Evolutionary conservation across 2,113 vertebrate species (phyloP), one percentile per base, ranked within the genome.

Genomic region (Mus pahari): DNA sequence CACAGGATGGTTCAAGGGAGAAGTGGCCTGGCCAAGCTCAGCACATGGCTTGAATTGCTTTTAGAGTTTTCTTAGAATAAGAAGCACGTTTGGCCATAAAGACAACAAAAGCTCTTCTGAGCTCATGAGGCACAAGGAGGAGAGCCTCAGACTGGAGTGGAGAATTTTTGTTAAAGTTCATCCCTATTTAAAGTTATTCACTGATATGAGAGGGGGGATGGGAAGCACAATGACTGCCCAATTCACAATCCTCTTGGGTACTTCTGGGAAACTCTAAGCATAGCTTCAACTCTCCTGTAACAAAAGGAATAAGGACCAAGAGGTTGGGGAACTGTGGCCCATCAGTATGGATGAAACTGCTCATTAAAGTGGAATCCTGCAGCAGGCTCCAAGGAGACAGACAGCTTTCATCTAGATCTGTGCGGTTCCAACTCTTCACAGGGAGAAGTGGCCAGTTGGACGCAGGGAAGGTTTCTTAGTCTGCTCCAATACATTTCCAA

Each of bases 121-220:
- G 73, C 26, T 66, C 70, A 5, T 14, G 64, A 7, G 42, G 22
- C 28, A 39, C 24, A 39, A 22, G 64, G 16, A 42, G 22, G 87
- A 89, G 39, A 39, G 28, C 19, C 19, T 17, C 9, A 12, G 1
- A 6, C 11, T 3, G 7, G 53, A 45, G 39, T 28, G 26, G 22
- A 66, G 42, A 58, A 68, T 31, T 89, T 78, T 26, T 28, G 71
- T n/a, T n/a, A n/a, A n/a, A n/a, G 73, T 0, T 48, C 64, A 93
- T 92, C 55, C 93, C 81, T 84, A 82, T 60, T 55, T 94, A 83
- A 97, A 95, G 94, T 87, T 79, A 87, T 87, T 95, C 78, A 50
- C 14, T 26, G 64, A 68, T 64, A 22, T 28, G 60, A 55, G 77
- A 10, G 79, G 88, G 81, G 42, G 16, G 62, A 71, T 70, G 7